Evolutionary conservation across 2,888 invertebrate species (phyloP).

Genomic region (Spodoptera exigua): DNA sequence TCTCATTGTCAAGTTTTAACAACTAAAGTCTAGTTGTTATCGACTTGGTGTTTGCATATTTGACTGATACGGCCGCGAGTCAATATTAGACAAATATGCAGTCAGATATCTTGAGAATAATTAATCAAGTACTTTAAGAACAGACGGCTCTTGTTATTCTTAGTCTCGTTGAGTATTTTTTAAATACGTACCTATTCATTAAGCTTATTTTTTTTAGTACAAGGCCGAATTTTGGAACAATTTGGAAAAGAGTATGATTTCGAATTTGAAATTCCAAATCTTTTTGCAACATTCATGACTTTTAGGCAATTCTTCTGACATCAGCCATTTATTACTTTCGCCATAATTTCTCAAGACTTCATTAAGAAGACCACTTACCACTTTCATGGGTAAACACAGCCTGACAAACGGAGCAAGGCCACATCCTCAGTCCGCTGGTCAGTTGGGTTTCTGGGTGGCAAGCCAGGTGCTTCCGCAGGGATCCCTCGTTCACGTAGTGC

Average conservation of each 20-base stretch:
- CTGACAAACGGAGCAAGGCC: slow-evolving; percentile 98
- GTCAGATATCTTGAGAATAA: slow-evolving; percentile 37
- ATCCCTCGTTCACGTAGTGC: slow-evolving; percentile 98
- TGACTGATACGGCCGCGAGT: slow-evolving; percentile 37
- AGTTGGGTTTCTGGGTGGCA: slow-evolving; percentile 98
- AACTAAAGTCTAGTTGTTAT: slow-evolving; percentile 32
- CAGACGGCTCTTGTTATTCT: too few species aligned
- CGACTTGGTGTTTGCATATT: slow-evolving; percentile 51
- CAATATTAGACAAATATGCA: slow-evolving; percentile 38
- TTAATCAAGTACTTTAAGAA: slow-evolving; percentile 13
- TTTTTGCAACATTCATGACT: too few species aligned
- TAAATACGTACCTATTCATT: too few species aligned
- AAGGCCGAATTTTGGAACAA: too few species aligned
- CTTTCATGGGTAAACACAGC: slow-evolving; percentile 98
- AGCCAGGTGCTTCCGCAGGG: slow-evolving; percentile 96
- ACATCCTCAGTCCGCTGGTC: slow-evolving; percentile 96
- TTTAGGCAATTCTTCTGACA: too few species aligned
- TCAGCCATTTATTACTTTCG: too few species aligned
- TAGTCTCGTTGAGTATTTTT: too few species aligned
- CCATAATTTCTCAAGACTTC: background rate
- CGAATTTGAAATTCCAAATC: too few species aligned
- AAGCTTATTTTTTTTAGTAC: too few species aligned
- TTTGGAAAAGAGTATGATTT: too few species aligned
- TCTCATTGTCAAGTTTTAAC: slow-evolving; percentile 42
- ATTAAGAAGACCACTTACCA: slow-evolving; percentile 90